Evolutionary conservation across 2,797 vertebrate species (phyloP).

Genomic region (Chaetophractus vellerosus): DNA sequence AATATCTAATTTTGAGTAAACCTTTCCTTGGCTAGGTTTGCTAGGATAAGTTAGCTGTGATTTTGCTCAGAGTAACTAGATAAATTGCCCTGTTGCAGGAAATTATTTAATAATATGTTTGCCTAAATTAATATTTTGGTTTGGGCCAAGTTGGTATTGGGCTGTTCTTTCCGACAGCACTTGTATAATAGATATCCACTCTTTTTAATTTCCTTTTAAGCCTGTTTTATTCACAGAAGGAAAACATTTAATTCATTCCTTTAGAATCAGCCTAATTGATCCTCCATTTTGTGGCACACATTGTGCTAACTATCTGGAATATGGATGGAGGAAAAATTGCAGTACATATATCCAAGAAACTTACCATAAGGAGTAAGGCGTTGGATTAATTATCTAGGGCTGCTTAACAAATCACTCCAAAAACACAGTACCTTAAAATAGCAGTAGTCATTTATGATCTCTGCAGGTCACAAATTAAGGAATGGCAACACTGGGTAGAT

Average conservation of each 20-base stretch:
- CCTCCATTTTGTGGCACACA: neutral
- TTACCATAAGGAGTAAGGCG: neutral
- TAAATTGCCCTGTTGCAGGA: neutral
- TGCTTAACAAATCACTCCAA: neutral
- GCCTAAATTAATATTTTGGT: neutral
- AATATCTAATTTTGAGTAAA: conserved; percentile 15
- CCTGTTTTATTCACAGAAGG: neutral
- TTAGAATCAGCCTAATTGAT: neutral
- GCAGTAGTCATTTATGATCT: neutral
- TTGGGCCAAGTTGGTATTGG: neutral
- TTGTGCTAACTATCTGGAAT: neutral
- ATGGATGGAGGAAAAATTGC: neutral
- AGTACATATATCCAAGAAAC: neutral
- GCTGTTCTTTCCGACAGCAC: neutral
- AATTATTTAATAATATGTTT: neutral
- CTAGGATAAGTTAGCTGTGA: neutral
- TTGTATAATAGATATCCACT: neutral
- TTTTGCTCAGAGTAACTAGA: neutral
- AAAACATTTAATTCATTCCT: neutral
- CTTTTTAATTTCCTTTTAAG: neutral
- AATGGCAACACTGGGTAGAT: neutral
- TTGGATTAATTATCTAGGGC: neutral
- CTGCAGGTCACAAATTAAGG: neutral
- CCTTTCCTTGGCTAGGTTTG: neutral
- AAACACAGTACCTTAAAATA: neutral